Evolutionary conservation across 2,797 vertebrate species (phyloP), one percentile per base, ranked within the genome.

Genomic region (Cichlasoma orientale): DNA sequence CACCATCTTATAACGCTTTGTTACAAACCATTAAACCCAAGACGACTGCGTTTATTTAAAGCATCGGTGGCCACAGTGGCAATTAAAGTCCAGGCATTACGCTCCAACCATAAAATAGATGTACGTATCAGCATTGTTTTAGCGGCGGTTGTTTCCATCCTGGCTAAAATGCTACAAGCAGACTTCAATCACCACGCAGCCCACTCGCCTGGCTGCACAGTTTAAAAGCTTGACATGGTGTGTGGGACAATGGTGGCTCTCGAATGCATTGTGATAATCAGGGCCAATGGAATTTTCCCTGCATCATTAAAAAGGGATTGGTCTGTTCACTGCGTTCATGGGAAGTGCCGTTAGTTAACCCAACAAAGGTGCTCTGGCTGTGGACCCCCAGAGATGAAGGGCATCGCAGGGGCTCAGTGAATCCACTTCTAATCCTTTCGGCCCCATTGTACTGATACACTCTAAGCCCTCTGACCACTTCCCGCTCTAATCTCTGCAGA

Each of bases 261-360:
- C 81, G 13, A 86, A 89, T 86, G 89, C 86, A 68, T 59, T 80
- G 92, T 77, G 85, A 82, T 89, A 86, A 92, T 93, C 92, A 72
- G 88, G 90, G 79, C 85, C 91, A 57, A 75, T 89, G 93, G 92
- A 92, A 93, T 93, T 93, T 90, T 91, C 89, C 90, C 90, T 89
- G 91, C 92, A 94, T 93, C 92, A 94, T 94, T 94, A 94, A 94
- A 94, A 94, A 94, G 79, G 92, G 93, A 94, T 94, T 92, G 94
- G 90, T 72, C 56, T 41, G 89, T 76, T 89, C 86, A 14, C 72
- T 31, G 87, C 29, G 82, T 90, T 83, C 90, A 86, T 92, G 92
- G 92, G 94, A 94, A 94, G 93, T 90, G 82, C 86, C 74, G 90
- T 93, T 90, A 93, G 92, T 90, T 91, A 91, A 92, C 91, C 90